Evolutionary conservation across 2,888 invertebrate species (phyloP), one percentile per base, ranked within the genome.

Genomic region (Amphipoea oculea): DNA sequence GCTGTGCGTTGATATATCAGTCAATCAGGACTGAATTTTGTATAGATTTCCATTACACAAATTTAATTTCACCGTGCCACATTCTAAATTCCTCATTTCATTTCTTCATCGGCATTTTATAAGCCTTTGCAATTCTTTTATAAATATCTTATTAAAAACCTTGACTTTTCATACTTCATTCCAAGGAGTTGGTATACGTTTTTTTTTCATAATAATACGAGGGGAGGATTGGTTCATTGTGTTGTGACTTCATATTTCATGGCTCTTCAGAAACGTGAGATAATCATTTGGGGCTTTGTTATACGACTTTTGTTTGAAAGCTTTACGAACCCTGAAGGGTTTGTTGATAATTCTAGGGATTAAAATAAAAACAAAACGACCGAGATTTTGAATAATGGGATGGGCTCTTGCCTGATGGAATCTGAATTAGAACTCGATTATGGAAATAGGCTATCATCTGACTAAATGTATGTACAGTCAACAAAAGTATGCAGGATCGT

Each of bases 81-180:
- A 60, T 48, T 57, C 23, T 23, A 66, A 79, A 72, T 66, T 60
- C n/a, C n/a, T 40, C 11, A 67, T 73, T 42, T 20, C 42, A 36
- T 36, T 29, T 42, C 23, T 51, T 71, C 57, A 74, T 72, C 51
- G 11, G 42, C 40, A 54, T 60, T 48, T 72, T 45, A 36, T 67
- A 79, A 62, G 60, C 65, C 14, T 48, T 12, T 9, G 48, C 40
- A 12, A 66, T 73, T 75, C 60, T 17, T 84, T 70, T 40, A 73
- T 73, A 75, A 76, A 42, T 6, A 70, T 51, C 11, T 76, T 84
- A 80, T 70, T 84, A 79, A 84, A 83, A 79, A 42, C 66, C 69
- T 84, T 76, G 62, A 57, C 36, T 75, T 66, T 76, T 63, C 63
- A 71, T 70, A 29, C 40, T 71, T 57, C 17, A 17, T 20, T 40